Conservation (phyloP, 2,797 vertebrate genomes). For the Myioborus melanocephalus region DNA sequence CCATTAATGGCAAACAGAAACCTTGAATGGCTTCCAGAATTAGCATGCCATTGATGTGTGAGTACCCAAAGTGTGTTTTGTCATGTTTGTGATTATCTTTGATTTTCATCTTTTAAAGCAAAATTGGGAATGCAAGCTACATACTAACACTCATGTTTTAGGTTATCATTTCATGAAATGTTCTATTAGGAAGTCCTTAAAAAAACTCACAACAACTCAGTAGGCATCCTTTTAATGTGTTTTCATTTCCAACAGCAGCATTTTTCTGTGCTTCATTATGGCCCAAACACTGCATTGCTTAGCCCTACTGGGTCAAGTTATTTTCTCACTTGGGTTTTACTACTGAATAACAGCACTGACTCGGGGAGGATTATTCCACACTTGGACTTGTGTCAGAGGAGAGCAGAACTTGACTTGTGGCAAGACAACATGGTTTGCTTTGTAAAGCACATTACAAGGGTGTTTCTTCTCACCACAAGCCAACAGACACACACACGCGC, state of each 20-base stretch:
- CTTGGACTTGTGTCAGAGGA: slow-evolving; percentile 46
- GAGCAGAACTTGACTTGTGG: slow-evolving; percentile 34
- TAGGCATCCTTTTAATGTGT: slow-evolving; percentile 52
- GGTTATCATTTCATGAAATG: slow-evolving; percentile 50
- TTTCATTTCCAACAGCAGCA: slow-evolving; percentile 49
- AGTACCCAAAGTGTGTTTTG: slow-evolving; percentile 26
- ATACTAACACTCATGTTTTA: slow-evolving; percentile 10
- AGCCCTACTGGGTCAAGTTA: slow-evolving; percentile 55
- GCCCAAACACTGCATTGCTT: slow-evolving; percentile 19
- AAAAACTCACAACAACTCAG: slow-evolving; percentile 45
- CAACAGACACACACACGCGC: not conserved
- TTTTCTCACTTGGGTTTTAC: slow-evolving; percentile 63
- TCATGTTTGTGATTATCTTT: slow-evolving; percentile 50
- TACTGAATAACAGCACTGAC: slow-evolving; percentile 22
- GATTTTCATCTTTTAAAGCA: slow-evolving; percentile 59
- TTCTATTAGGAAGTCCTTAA: slow-evolving; percentile 43
- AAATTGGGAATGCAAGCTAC: slow-evolving; percentile 41
- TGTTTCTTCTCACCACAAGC: slow-evolving; percentile 21
- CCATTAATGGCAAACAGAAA: slow-evolving; percentile 51
- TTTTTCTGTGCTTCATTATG: slow-evolving; percentile 58
- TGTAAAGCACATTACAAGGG: slow-evolving; percentile 29
- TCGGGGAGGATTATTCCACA: slow-evolving; percentile 23
- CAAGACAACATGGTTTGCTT: slow-evolving; percentile 28
- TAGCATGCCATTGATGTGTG: slow-evolving; percentile 12
- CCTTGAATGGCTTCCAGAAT: slow-evolving; percentile 57